These are phyloP conservation scores for Alethe castanea DNA, from an alignment of 2,113 vertebrate genomes.

Conservation along the genomic window DNA sequence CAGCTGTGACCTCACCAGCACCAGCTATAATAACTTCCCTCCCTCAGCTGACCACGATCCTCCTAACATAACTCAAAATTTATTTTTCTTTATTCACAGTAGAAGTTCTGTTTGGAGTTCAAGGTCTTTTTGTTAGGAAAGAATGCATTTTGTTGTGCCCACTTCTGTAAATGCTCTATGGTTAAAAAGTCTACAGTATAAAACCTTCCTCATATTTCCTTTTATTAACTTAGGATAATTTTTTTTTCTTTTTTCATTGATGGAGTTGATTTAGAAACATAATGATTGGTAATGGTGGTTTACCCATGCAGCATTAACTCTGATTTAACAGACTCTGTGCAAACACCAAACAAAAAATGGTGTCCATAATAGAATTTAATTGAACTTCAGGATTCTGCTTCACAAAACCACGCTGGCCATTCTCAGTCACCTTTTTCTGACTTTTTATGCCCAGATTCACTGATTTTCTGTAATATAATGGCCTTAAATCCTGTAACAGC, in stretches of 20 bases:
- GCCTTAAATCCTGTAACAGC: neutral
- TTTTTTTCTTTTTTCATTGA: neutral
- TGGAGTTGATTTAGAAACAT: neutral
- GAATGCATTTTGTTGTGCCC: rapidly evolving
- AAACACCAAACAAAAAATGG: neutral
- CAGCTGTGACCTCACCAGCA: neutral
- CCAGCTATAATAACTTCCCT: neutral
- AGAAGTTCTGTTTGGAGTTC: neutral
- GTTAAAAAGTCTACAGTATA: neutral
- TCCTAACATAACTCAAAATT: neutral
- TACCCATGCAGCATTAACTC: neutral
- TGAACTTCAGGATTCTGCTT: neutral
- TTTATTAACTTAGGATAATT: neutral
- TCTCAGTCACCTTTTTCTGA: neutral
- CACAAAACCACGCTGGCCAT: neutral
- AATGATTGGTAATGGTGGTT: neutral
- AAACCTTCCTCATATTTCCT: neutral
- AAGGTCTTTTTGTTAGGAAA: neutral
- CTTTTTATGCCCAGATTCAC: neutral
- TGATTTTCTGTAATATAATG: neutral
- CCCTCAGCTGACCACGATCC: neutral
- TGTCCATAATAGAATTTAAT: neutral
- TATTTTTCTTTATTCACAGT: neutral
- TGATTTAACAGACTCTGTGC: too few species aligned
- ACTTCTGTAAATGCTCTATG: neutral